A percentile compares a stretch with the other conserved stretches of the same genome.
Evolutionary conservation across 2,888 invertebrate species (phyloP).

Genomic region (Glaucopsyche alexis): DNA sequence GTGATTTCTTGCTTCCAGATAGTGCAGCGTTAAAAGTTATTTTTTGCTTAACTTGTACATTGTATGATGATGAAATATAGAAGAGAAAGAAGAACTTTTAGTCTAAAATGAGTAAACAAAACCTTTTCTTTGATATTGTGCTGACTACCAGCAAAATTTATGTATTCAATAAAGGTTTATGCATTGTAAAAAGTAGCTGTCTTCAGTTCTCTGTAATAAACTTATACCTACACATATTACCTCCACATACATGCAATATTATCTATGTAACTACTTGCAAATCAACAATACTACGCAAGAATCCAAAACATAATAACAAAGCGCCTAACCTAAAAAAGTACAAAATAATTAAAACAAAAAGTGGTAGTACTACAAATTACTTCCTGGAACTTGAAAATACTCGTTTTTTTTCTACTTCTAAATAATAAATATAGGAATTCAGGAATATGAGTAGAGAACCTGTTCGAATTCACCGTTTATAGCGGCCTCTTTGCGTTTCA

Average conservation of each 20-base stretch:
- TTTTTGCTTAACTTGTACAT: not conserved
- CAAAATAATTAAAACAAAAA: not conserved
- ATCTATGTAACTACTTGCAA: not conserved
- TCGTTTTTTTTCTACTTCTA: not conserved
- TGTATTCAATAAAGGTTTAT: not conserved
- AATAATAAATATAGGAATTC: not conserved
- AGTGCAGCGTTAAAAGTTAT: not conserved
- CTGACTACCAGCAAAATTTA: not conserved
- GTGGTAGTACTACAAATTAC: not conserved
- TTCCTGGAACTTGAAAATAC: not conserved
- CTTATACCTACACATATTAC: not conserved
- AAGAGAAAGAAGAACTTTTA: too few relatives aligned
- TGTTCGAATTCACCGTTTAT: slow-evolving; percentile 72
- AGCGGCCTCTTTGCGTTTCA: slow-evolving; percentile 85
- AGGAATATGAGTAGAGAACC: slow-evolving; percentile 58
- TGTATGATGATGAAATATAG: too few relatives aligned
- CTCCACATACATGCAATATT: not conserved
- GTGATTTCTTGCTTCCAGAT: not conserved
- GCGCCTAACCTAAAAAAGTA: slow-evolving; percentile 14
- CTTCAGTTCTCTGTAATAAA: not conserved
- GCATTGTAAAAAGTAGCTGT: too few relatives aligned
- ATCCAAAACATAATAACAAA: not conserved
- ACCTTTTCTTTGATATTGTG: not conserved
- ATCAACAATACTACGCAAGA: not conserved
- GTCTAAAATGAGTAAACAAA: not conserved